phyloP scores from a whole-genome alignment of 2,797 vertebrate species.

The Centroberyx gerrardi region DNA sequence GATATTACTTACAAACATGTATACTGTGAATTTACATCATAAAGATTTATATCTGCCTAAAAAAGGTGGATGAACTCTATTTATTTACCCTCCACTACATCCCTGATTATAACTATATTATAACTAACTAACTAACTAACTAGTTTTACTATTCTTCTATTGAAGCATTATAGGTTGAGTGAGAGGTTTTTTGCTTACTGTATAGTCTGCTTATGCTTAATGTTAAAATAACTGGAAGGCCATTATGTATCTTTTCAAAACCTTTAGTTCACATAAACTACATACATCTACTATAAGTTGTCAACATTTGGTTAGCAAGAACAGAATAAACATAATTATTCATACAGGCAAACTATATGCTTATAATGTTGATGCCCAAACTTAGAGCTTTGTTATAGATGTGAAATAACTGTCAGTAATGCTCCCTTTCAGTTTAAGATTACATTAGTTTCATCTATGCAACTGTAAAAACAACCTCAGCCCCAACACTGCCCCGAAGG shows the following conservation, averaged over 20 bases:
- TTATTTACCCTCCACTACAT: too few relatives aligned
- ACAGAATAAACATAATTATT: neutral
- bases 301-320: neutral
- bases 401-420: neutral
- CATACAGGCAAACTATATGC: neutral
- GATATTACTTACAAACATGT: too few relatives aligned
- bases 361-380: neutral
- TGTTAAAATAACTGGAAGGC: too few relatives aligned
- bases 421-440: neutral
- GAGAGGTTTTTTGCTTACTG: too few relatives aligned
- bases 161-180: too few relatives aligned
- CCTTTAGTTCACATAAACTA: too few relatives aligned
- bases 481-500: neutral
- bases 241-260: too few relatives aligned
- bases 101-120: too few relatives aligned
- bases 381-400: neutral
- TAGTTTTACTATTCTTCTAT: too few relatives aligned
- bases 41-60: neutral
- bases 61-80: neutral
- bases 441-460: neutral
- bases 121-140: too few relatives aligned
- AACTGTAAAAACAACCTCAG: constrained; percentile 16
- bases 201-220: too few relatives aligned
- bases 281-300: too few relatives aligned
- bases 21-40: neutral